Evolutionary conservation across 2,888 invertebrate genomes (phyloP).

Genomic region (Trichopoda pennipes): DNA sequence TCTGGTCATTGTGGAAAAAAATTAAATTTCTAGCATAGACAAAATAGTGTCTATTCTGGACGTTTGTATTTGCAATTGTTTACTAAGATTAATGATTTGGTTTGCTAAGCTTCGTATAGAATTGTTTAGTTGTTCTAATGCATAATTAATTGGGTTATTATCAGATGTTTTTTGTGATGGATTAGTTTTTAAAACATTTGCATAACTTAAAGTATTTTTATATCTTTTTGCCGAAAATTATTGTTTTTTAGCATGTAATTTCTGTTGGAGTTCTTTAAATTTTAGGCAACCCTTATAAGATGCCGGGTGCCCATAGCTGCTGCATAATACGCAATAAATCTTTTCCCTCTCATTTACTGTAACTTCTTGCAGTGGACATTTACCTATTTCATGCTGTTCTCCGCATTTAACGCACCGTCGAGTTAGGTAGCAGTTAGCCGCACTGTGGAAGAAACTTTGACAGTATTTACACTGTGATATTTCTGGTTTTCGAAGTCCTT

Average conservation of each 20-base stretch:
- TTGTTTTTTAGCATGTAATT: too few relatives aligned
- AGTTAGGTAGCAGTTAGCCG: neutral
- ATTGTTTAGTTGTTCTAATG: too few relatives aligned
- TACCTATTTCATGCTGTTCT: neutral
- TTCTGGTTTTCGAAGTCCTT: slow-evolving; percentile 7
- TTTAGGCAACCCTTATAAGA: neutral
- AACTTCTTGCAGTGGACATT: neutral
- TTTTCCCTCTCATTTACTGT: neutral
- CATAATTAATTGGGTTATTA: neutral
- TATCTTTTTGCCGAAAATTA: too few relatives aligned
- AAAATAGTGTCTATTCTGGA: too few relatives aligned
- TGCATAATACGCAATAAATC: slow-evolving; percentile 5
- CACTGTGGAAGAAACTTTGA: neutral
- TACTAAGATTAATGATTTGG: too few relatives aligned
- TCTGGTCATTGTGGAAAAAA: too few relatives aligned
- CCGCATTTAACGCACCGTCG: neutral
- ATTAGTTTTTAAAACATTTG: slow-evolving; percentile 3
- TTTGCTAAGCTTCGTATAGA: too few relatives aligned
- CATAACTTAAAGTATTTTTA: too few relatives aligned
- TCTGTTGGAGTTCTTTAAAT: neutral
- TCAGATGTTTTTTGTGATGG: neutral
- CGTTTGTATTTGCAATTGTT: neutral
- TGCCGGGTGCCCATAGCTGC: slow-evolving; percentile 1
- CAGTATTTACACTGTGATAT: neutral
- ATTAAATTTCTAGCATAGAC: too few relatives aligned